Evolutionary conservation across 1,140 invertebrate genomes (phyloP).

Genomic region (Ostrea denselamellosa): DNA sequence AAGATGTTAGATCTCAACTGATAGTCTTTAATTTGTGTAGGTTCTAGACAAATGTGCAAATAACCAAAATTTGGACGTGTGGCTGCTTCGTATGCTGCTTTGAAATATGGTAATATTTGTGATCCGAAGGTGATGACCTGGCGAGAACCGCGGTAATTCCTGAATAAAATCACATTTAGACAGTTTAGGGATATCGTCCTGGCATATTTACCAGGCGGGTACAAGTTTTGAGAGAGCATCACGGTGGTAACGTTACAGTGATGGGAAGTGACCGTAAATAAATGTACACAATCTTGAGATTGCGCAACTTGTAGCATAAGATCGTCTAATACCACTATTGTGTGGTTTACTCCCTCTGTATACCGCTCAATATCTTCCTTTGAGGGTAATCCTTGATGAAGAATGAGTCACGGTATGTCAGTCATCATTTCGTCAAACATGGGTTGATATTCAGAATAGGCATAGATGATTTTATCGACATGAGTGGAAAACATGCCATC

Average conservation of each 20-base stretch:
- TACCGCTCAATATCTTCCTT: conserved; percentile 52
- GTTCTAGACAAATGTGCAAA: conserved; percentile 48
- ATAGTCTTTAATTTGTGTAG: conserved; percentile 39
- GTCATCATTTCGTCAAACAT: conserved; percentile 52
- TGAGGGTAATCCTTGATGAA: conserved; percentile 50
- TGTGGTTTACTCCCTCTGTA: conserved; percentile 44
- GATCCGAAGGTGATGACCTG: conserved; percentile 49
- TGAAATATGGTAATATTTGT: conserved; percentile 44
- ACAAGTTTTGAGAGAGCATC: conserved; percentile 50
- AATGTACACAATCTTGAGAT: conserved; percentile 45
- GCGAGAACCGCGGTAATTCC: conserved; percentile 50
- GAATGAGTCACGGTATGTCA: conserved; percentile 8
- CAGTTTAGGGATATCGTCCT: conserved; percentile 52
- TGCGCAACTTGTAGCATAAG: conserved; percentile 46
- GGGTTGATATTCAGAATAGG: conserved; percentile 49
- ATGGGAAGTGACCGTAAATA: conserved; percentile 48
- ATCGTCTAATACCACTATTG: conserved; percentile 52
- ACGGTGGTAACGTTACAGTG: conserved; percentile 36
- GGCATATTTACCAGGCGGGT: conserved; percentile 49
- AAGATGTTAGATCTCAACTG: conserved; percentile 52
- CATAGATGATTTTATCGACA: conserved; percentile 43
- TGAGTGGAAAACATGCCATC: conserved; percentile 41
- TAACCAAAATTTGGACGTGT: conserved; percentile 39
- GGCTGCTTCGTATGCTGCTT: conserved; percentile 5
- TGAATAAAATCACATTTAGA: conserved; percentile 50